These are phyloP conservation scores for Shargacucullia verbasci DNA, from an alignment of 2,888 invertebrate species.

Conservation along the genomic window DNA sequence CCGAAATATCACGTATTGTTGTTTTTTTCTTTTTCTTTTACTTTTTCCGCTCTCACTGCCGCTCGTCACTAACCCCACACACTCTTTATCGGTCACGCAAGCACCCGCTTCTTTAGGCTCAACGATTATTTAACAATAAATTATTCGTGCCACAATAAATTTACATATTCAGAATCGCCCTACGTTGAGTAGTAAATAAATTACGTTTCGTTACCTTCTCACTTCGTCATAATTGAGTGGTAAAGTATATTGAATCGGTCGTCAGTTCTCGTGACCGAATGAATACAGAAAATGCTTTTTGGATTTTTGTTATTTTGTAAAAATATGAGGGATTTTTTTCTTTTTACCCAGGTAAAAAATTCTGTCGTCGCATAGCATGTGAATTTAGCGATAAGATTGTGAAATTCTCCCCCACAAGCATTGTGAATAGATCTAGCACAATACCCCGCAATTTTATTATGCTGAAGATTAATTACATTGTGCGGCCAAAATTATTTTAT, in stretches of 20 bases:
- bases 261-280: slow-evolving; percentile 42
- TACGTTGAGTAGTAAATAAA: slow-evolving; percentile 83
- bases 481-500: no score
- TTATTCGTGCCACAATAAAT: slow-evolving; percentile 78
- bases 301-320: not conserved
- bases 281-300: slow-evolving; percentile 8
- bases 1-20: no score
- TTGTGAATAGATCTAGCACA: no score
- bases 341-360: no score
- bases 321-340: no score
- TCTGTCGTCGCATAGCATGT: no score
- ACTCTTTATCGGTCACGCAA: slow-evolving; percentile 75
- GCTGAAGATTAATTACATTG: no score
- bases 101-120: slow-evolving; percentile 76
- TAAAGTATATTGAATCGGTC: slow-evolving; percentile 55
- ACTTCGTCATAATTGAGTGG: slow-evolving; percentile 77
- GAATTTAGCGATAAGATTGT: no score
- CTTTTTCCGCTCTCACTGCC: slow-evolving; percentile 16
- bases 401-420: no score
- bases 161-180: slow-evolving; percentile 79
- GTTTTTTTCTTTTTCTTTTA: no score
- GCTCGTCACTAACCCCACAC: slow-evolving; percentile 11
- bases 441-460: no score
- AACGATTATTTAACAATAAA: slow-evolving; percentile 85
- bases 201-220: slow-evolving; percentile 84